Evolutionary conservation across 2,888 invertebrate genomes (phyloP).

Genomic region (Leptinotarsa rubiginosa): DNA sequence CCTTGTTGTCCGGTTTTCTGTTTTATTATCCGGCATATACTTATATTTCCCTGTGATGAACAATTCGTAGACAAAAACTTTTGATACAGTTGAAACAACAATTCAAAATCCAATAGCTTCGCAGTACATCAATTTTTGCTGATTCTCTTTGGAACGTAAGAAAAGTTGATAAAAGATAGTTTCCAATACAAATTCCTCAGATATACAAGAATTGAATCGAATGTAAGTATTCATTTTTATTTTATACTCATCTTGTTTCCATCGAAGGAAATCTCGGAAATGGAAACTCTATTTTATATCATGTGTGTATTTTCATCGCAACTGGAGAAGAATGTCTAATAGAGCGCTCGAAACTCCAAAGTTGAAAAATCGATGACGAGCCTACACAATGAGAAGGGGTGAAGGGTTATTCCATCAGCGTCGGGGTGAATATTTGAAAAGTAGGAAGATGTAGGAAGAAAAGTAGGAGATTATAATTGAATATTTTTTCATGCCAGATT

Average conservation of each 20-base stretch:
- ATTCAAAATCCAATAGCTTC: neutral
- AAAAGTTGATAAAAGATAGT: conserved; percentile 53
- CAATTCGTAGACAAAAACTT: too few relatives aligned
- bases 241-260: conserved; percentile 50
- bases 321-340: conserved; percentile 30
- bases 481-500: too few relatives aligned
- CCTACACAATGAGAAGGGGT: conserved; percentile 40
- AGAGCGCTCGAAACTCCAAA: conserved; percentile 27
- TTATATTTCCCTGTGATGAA: too few relatives aligned
- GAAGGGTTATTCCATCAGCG: conserved; percentile 30
- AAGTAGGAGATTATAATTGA: neutral
- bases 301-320: conserved; percentile 18
- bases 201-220: conserved; percentile 50
- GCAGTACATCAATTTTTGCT: conserved; percentile 1
- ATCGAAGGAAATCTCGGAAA: conserved; percentile 36
- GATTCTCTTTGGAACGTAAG: conserved; percentile 37
- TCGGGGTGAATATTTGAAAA: neutral
- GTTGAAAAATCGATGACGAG: conserved; percentile 36
- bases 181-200: conserved; percentile 50
- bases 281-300: conserved; percentile 25
- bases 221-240: conserved; percentile 48
- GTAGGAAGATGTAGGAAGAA: neutral
- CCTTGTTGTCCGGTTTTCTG: too few relatives aligned
- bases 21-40: too few relatives aligned
- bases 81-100: too few relatives aligned